Evolutionary conservation across 2,797 vertebrate species (phyloP).

Genomic region (Sus cebifrons): DNA sequence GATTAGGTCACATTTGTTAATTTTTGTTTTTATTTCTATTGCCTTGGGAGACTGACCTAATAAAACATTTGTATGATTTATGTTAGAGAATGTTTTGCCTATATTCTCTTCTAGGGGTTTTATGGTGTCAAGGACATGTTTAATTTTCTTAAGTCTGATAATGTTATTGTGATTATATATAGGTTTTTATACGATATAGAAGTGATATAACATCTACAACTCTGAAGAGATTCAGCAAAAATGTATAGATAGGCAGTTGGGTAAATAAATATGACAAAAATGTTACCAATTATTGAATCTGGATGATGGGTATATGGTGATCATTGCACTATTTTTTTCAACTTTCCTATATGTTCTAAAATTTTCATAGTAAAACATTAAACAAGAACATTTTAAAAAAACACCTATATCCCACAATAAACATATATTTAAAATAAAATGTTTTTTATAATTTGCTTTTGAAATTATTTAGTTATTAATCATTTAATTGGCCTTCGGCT

Average conservation of each 20-base stretch:
- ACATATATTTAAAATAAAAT: not conserved
- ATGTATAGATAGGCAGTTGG: not conserved
- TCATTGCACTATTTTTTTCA: no score
- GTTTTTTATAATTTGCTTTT: conserved; percentile 4
- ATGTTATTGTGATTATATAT: not conserved
- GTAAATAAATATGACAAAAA: conserved; percentile 44
- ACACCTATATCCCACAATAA: not conserved
- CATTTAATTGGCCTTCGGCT: not conserved
- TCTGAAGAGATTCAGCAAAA: conserved; percentile 34
- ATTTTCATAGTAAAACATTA: no score
- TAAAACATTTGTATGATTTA: no score
- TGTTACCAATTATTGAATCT: not conserved
- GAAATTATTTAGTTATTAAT: conserved; percentile 1
- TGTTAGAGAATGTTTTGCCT: no score
- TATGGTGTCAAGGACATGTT: no score
- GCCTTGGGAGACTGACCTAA: no score
- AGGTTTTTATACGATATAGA: not conserved
- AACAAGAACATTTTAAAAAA: not conserved
- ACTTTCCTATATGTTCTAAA: no score
- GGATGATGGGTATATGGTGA: no score
- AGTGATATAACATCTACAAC: not conserved
- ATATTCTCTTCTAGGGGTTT: no score
- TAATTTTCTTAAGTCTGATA: conserved; percentile 18
- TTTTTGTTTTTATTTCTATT: no score
- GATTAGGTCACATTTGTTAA: no score